Conservation (phyloP, 2,113 vertebrate genomes). For the Ammodytes marinus region DNA sequence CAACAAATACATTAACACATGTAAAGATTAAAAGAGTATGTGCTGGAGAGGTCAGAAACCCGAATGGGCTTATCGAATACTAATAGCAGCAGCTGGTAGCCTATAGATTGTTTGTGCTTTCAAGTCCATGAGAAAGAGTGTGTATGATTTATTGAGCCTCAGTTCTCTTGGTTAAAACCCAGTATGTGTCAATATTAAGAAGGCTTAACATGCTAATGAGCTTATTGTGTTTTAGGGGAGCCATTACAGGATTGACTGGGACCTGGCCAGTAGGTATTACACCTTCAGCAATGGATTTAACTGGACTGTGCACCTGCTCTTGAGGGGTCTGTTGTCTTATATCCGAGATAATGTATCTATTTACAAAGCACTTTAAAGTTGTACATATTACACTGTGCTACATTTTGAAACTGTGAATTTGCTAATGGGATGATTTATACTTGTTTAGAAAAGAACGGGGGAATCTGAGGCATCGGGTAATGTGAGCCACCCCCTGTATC, state of each 20-base stretch:
- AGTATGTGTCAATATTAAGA: constrained; percentile 57
- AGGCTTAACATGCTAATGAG: constrained; percentile 51
- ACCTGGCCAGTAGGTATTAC: constrained; percentile 38
- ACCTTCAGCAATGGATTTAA: constrained; percentile 39
- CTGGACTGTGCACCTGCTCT: constrained; percentile 30
- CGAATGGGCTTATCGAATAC: too few relatives aligned
- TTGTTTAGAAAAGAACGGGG: neutral
- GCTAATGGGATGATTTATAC: neutral
- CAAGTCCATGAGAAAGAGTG: neutral
- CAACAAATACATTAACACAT: too few relatives aligned
- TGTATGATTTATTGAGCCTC: constrained; percentile 15
- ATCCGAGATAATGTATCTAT: neutral
- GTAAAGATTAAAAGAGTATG: too few relatives aligned
- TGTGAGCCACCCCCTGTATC: too few relatives aligned
- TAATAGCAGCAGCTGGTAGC: neutral
- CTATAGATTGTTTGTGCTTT: neutral
- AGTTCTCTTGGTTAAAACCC: constrained; percentile 20
- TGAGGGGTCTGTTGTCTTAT: neutral
- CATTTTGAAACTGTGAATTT: neutral
- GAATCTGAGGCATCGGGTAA: too few relatives aligned
- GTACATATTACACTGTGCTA: neutral
- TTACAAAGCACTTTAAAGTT: neutral
- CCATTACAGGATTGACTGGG: constrained; percentile 40
- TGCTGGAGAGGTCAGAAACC: too few relatives aligned
- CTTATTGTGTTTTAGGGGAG: constrained; percentile 51